Base-by-base conservation (phyloP, 2,113 vertebrate species). In the Actenoides lindsayi region DNA sequence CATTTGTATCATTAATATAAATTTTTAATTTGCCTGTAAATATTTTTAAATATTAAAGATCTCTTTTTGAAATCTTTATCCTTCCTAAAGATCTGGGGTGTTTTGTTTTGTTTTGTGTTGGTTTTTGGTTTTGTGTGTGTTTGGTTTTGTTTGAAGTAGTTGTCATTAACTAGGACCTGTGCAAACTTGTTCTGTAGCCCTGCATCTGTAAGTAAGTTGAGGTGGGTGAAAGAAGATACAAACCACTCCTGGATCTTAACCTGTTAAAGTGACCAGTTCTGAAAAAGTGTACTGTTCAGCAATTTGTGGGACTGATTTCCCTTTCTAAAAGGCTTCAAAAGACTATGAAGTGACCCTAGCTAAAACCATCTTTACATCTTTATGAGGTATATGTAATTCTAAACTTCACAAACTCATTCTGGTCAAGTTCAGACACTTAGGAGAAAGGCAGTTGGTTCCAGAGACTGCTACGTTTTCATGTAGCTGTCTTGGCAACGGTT, bases 21-120 rank as follows among this genome's bases (percentile, higher is more conserved):
- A 84, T 59, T 67, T 95, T 41, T 78, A 69, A 95, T 97, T 94
- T 96, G 75, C 87, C 68, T 95, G 83, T 93, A 57, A 94, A 96
- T 91, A 44, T 96, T 97, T 98, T 86, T 95, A 79, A 91, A 83
- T 56, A 98, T 96, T 97, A 97, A 96, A 95, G 51, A 89, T 93
- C 90, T 95, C 70, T 91, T 94, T 35, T 95, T 89, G 70, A 94
- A 95, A 84, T 93, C 46, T 59, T 80, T 20, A n/a, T 35, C 63
- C 8, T 71, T 91, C 33, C 35, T 73, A 7, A 27, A 53, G 57
- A 71, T 11, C 8, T 87, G 17, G 13, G 57, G 13, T 7, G 16
- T 65, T 53, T 54, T 46, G 37, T 53, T 59, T 28, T 33, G 6
- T 18, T 60, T 60, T 24, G 24, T 11, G 16, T 16, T 50, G 27